phyloP scores from a whole-genome alignment of 2,797 vertebrate species.

The Bovichtus diacanthus region DNA sequence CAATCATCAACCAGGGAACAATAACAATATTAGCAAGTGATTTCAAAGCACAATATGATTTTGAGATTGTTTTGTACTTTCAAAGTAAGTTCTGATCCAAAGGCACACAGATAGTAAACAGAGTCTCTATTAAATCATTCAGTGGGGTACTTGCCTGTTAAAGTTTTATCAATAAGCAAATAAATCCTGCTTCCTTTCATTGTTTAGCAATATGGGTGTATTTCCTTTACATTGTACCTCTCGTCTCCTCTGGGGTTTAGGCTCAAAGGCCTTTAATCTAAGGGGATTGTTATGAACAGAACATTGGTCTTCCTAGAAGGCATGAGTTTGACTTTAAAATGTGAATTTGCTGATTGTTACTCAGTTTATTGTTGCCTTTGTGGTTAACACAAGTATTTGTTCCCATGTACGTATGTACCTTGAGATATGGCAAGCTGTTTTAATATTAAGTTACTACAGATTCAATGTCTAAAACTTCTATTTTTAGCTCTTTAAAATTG shows the following conservation, averaged over 20 bases:
- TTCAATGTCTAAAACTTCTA: background rate
- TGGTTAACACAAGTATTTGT: constrained; percentile 2
- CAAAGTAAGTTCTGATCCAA: constrained; percentile 48
- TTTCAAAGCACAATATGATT: constrained; percentile 68
- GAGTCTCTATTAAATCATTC: constrained; percentile 44
- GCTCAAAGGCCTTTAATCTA: constrained; percentile 61
- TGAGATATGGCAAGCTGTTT: background rate
- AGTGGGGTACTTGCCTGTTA: constrained; percentile 33
- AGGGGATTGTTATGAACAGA: constrained; percentile 42
- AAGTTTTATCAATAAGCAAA: constrained; percentile 58
- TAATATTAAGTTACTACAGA: background rate
- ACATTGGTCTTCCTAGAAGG: background rate
- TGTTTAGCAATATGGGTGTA: constrained; percentile 60
- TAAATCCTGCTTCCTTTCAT: constrained; percentile 69
- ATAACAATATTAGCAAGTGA: constrained; percentile 33
- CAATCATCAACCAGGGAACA: constrained; percentile 46
- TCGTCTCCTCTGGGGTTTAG: constrained; percentile 28
- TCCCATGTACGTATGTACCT: background rate
- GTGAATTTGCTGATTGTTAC: constrained; percentile 24
- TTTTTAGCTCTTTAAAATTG: background rate
- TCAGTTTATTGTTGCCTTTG: constrained; percentile 21
- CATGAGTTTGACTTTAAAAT: constrained; percentile 45
- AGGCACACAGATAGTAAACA: constrained; percentile 46
- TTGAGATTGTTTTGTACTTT: constrained; percentile 59
- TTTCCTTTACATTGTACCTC: constrained; percentile 74